phyloP scores from a whole-genome alignment of 2,113 vertebrate species.

The Suncus etruscus region DNA sequence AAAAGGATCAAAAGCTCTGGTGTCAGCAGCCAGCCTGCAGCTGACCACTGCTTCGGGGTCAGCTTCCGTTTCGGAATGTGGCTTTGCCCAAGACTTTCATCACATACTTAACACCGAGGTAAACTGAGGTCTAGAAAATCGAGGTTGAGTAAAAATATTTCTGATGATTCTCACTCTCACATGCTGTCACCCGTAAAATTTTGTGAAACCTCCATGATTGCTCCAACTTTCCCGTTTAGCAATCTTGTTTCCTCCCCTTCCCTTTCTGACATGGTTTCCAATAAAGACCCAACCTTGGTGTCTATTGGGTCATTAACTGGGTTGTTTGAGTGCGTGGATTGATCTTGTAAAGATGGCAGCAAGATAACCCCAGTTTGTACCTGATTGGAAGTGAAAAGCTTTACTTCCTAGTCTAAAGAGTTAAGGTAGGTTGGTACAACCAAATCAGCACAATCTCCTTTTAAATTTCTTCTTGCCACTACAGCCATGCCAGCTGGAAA shows the following conservation, averaged over 20 bases:
- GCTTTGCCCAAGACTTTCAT: not conserved
- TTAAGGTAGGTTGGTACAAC: not conserved
- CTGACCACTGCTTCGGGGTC: not conserved
- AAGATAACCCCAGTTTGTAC: not conserved
- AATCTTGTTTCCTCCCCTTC: not conserved
- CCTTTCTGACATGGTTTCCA: not conserved
- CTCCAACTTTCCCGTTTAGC: not conserved
- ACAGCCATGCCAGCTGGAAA: not conserved
- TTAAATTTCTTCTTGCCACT: not conserved
- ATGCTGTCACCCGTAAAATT: not conserved
- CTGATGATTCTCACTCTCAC: not conserved
- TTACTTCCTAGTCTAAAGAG: not conserved
- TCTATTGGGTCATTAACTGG: not conserved
- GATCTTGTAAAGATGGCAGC: not conserved
- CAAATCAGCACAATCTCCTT: constrained; percentile 32
- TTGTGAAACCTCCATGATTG: not conserved
- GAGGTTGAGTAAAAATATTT: not conserved
- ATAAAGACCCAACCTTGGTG: not conserved
- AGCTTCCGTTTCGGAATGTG: not conserved
- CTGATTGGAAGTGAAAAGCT: not conserved
- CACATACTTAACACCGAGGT: not conserved
- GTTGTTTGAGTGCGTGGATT: not conserved
- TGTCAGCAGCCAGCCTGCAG: not conserved
- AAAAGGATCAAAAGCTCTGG: not conserved
- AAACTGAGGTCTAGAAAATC: not conserved